Evolutionary conservation across 1,140 invertebrate species (phyloP), one percentile per base, ranked within the genome.

Genomic region (Drosophila equinoxialis): DNA sequence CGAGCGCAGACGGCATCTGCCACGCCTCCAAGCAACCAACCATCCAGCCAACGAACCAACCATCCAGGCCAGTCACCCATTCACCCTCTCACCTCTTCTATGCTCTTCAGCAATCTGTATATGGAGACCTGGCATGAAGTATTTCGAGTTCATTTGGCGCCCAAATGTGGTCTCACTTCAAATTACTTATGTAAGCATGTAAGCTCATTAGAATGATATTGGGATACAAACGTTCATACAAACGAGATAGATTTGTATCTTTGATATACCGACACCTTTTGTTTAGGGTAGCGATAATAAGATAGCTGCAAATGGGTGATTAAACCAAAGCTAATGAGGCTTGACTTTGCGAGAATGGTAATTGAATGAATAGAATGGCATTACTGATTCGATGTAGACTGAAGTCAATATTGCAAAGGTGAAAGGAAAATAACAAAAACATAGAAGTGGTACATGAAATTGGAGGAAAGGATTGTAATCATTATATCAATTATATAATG

Each of bases 121-220:
- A 11, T 17, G 17, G 30, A 35, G 58, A 5, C 6, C 11, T 8
- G 72, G 54, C 26, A 67, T 30, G 63, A 65, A 71, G 59, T 68
- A 71, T 65, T 80, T 77, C 62, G 81, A 79, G 82, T 71, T 85
- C 71, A 85, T 85, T 81, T 85, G 54, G 64, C 57, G 58, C 65
- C 54, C 63, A 71, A 85, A 74, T 74, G 68, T 79, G 68, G 82
- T 68, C 69, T 81, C 82, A 81, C 75, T 85, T 81, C 79, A 73
- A 81, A 86, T 85, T 81, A 86, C 75, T 77, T 74, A 74, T 65
- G 68, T 51, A 51, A 51, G 71, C 66, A 64, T 71, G 75, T 72
- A 74, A 66, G 78, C 57, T 85, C 71, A 72, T 81, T 76, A 70
- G 64, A 72, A 75, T 71, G 57, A 67, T 65, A 55, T 62, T 33